These are phyloP conservation scores for Cosmia pyralina DNA, from an alignment of 2,888 invertebrate genomes.

Conservation along the genomic window DNA sequence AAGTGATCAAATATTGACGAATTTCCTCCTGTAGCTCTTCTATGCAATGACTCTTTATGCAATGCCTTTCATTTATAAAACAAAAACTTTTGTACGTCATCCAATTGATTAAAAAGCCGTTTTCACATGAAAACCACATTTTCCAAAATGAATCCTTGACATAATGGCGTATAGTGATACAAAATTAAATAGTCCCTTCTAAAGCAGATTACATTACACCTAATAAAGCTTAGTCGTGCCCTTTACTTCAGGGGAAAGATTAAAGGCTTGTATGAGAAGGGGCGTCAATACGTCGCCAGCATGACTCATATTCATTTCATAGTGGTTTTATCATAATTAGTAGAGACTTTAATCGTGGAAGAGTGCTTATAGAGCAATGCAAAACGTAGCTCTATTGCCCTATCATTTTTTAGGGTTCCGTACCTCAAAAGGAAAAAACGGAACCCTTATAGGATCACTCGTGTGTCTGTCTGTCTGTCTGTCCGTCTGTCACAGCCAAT, in stretches of 20 bases:
- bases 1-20: background rate
- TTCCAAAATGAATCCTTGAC: background rate
- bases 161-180: constrained; percentile 33
- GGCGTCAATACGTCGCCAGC: constrained; percentile 9
- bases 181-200: constrained; percentile 10
- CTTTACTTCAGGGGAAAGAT: constrained; percentile 29
- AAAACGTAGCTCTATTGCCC: no score
- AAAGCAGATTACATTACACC: constrained; percentile 42
- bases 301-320: constrained; percentile 12
- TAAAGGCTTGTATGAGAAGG: constrained; percentile 22
- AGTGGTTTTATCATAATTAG: constrained; percentile 24
- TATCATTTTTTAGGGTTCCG: no score
- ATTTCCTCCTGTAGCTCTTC: background rate
- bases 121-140: background rate
- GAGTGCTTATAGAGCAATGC: no score
- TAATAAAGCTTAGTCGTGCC: constrained; percentile 13
- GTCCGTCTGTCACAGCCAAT: no score
- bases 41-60: background rate
- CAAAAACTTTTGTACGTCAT: background rate
- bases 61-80: background rate
- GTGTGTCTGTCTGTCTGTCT: no score
- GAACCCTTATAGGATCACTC: no score
- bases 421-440: no score
- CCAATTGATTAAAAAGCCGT: background rate
- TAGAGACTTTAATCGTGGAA: no score